phyloP scores from a whole-genome alignment of 2,888 invertebrate genomes.

The Melinaea menophilus region DNA sequence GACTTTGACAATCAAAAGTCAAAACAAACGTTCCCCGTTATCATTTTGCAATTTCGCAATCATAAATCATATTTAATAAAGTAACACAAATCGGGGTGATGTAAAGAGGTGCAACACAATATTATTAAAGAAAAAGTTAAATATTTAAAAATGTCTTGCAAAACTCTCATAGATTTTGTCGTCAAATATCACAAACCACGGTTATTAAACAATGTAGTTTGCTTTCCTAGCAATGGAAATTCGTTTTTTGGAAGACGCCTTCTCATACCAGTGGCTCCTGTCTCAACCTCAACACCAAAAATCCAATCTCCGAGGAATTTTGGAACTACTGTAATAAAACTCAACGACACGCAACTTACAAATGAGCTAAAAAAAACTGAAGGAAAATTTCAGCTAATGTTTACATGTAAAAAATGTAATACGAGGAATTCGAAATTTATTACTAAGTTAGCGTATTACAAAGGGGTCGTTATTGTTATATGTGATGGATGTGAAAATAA shows the following conservation, averaged over 20 bases:
- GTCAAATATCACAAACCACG: slow-evolving; percentile 69
- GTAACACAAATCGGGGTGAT: not conserved
- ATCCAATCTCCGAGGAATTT: slow-evolving; percentile 58
- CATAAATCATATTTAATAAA: not conserved
- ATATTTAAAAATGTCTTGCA: slow-evolving; percentile 53
- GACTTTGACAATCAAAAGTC: no score
- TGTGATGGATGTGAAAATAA: slow-evolving; percentile 93
- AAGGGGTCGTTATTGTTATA: slow-evolving; percentile 94
- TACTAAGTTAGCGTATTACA: slow-evolving; percentile 89
- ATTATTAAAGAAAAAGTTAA: slow-evolving; percentile 3
- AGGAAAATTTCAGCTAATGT: slow-evolving; percentile 84
- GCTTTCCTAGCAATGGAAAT: slow-evolving; percentile 70
- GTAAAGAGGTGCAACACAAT: not conserved
- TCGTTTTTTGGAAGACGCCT: slow-evolving; percentile 65
- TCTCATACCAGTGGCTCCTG: slow-evolving; percentile 43
- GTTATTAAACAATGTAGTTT: slow-evolving; percentile 63
- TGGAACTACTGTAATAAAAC: slow-evolving; percentile 47
- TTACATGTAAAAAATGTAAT: slow-evolving; percentile 93
- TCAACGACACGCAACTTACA: slow-evolving; percentile 45
- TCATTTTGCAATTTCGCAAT: no score
- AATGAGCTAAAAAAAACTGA: slow-evolving; percentile 47
- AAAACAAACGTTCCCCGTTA: no score
- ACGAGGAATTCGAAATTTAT: slow-evolving; percentile 87
- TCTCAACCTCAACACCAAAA: slow-evolving; percentile 54
- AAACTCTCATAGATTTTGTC: slow-evolving; percentile 67